Evolutionary conservation across 2,113 vertebrate genomes (phyloP).

Genomic region (Stigmatopora argus): DNA sequence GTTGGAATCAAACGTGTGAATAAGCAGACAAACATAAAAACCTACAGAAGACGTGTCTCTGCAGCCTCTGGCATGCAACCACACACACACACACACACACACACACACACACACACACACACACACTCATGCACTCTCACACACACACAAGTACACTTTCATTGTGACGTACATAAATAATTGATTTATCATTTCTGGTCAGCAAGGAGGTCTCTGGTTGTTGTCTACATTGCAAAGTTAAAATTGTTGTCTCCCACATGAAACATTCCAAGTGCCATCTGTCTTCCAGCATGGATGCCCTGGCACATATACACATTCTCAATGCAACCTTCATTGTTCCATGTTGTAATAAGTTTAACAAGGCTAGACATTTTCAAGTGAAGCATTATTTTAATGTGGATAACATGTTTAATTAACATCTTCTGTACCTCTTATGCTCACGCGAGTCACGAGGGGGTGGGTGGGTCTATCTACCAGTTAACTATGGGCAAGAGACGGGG

Average conservation of each 20-base stretch:
- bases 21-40: conserved; percentile 59
- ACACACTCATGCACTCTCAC: conserved; percentile 14
- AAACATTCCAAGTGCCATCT: conserved; percentile 57
- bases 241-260: conserved; percentile 72
- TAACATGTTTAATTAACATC: background rate
- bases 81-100: conserved; percentile 21
- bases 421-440: no score
- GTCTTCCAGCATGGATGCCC: background rate
- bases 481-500: no score
- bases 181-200: conserved; percentile 64
- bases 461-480: no score
- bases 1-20: conserved; percentile 50
- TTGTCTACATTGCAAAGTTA: conserved; percentile 64
- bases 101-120: conserved; percentile 11
- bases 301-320: background rate
- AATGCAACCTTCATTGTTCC: background rate
- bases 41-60: conserved; percentile 34
- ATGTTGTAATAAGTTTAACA: background rate
- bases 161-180: conserved; percentile 66
- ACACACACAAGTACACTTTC: conserved; percentile 18
- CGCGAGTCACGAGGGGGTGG: no score
- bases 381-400: background rate
- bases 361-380: background rate
- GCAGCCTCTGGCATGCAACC: conserved; percentile 23
- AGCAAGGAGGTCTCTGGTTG: conserved; percentile 52